Percentiles rank a stretch among this genome's conserved stretches.
phyloP scores from a whole-genome alignment of 30 jellyfish, hydroid and myxozoan species.

The Morbakka virulenta region DNA sequence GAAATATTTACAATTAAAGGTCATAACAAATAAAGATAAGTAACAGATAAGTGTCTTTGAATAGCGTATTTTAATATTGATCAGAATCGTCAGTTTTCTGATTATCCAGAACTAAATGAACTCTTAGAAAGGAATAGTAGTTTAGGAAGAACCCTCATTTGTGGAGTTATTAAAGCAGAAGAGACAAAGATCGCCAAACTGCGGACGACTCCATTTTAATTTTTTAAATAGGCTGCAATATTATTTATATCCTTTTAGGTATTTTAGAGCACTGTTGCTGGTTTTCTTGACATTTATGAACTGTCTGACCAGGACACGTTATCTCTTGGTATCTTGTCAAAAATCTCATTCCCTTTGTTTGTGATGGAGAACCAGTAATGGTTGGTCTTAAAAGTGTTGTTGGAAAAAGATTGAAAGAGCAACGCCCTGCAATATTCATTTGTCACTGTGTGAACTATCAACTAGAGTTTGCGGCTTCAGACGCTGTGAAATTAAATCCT shows the following conservation, averaged over 20 bases:
- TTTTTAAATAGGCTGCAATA: not conserved
- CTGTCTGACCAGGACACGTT: constrained; percentile 11
- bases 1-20: no score
- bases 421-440: constrained; percentile 6
- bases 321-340: constrained; percentile 25
- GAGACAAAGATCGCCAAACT: not conserved
- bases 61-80: not conserved
- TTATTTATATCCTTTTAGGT: constrained; percentile 21
- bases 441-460: constrained; percentile 54
- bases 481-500: constrained; percentile 22
- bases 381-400: constrained; percentile 28
- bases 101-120: constrained; percentile 10
- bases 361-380: constrained; percentile 47
- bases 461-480: constrained; percentile 52
- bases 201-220: not conserved
- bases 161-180: not conserved
- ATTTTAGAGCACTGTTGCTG: no score
- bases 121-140: constrained; percentile 18
- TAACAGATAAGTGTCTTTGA: constrained; percentile 5
- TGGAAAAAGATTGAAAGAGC: constrained; percentile 16
- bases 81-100: constrained; percentile 2
- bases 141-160: not conserved
- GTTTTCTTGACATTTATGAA: constrained; percentile 12
- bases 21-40: not conserved
- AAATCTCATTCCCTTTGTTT: constrained; percentile 9